Evolutionary conservation across 1,140 invertebrate species (phyloP).

Genomic region (Monomorium pharaonis): DNA sequence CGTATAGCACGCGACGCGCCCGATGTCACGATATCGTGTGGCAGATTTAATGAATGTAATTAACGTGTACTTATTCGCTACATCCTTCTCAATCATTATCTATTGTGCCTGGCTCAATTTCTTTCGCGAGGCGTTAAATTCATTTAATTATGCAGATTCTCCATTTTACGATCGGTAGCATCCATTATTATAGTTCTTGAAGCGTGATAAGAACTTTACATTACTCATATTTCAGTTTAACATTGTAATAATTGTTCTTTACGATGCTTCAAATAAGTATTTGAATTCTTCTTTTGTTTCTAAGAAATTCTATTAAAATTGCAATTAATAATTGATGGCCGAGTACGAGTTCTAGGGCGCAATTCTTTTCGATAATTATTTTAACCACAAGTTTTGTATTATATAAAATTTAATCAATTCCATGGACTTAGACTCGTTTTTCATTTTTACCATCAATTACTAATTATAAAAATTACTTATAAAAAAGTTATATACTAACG

Average conservation of each 20-base stretch:
- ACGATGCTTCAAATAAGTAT: not conserved
- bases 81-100: conserved; percentile 29
- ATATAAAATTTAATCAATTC: too few relatives aligned
- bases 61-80: conserved; percentile 24
- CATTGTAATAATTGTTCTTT: not conserved
- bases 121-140: conserved; percentile 20
- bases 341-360: too few relatives aligned
- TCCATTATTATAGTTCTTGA: conserved; percentile 1
- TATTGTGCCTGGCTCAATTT: conserved; percentile 22
- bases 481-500: too few relatives aligned
- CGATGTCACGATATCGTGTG: conserved; percentile 34
- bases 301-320: not conserved
- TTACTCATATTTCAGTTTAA: not conserved
- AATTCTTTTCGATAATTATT: too few relatives aligned
- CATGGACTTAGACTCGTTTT: too few relatives aligned
- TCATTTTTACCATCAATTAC: too few relatives aligned
- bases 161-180: conserved; percentile 12
- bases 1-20: conserved; percentile 20
- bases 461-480: too few relatives aligned
- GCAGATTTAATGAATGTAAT: conserved; percentile 47
- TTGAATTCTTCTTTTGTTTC: not conserved
- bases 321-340: too few relatives aligned
- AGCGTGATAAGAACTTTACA: not conserved
- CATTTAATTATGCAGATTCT: conserved; percentile 12
- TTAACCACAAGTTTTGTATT: too few relatives aligned